A percentile compares a stretch with the other conserved stretches of the same genome.
phyloP scores from a whole-genome alignment of 2,888 invertebrate species.

The Microplitis manilae region DNA sequence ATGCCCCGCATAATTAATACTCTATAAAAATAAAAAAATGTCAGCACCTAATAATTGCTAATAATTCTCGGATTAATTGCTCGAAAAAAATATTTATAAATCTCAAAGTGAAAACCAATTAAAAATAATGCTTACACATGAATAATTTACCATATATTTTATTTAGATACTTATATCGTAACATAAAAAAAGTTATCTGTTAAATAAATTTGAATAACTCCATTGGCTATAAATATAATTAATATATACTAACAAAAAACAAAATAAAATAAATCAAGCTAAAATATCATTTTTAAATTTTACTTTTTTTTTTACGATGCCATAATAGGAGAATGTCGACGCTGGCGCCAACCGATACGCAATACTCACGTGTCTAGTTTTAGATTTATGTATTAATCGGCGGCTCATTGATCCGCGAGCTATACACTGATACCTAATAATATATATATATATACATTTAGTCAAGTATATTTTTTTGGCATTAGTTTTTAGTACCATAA shows the following conservation, averaged over 20 bases:
- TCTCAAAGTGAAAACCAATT: neutral
- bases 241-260: neutral
- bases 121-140: neutral
- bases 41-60: no score
- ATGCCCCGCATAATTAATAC: no score
- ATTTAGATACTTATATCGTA: neutral
- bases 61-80: no score
- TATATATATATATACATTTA: no score
- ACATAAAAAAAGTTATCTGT: neutral
- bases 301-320: slow-evolving; percentile 9
- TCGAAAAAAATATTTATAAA: neutral
- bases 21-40: no score
- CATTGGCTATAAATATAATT: neutral
- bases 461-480: no score
- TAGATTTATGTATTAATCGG: slow-evolving; percentile 43
- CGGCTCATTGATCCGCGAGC: slow-evolving; percentile 22
- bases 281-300: slow-evolving; percentile 12
- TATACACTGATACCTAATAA: neutral
- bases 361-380: slow-evolving; percentile 35
- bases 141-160: neutral
- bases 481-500: no score
- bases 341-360: slow-evolving; percentile 55
- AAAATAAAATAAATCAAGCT: neutral
- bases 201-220: neutral
- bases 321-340: slow-evolving; percentile 45